Evolutionary conservation across 2,113 vertebrate species (phyloP).

Genomic region (Martes martes): DNA sequence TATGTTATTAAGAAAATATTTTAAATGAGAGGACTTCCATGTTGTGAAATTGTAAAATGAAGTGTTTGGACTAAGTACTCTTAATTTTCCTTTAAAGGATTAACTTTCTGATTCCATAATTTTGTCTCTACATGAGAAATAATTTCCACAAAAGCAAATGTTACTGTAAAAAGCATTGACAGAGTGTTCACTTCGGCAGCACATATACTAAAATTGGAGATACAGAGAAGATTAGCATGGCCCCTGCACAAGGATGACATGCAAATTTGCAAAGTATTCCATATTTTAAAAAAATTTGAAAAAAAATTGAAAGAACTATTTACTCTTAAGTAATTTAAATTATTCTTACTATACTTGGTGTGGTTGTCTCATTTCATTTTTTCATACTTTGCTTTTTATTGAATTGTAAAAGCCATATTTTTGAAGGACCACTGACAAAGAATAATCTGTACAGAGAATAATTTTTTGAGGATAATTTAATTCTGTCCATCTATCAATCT

Average conservation of each 20-base stretch:
- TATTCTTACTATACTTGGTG: neutral
- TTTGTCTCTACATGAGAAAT: neutral
- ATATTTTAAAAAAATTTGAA: no score
- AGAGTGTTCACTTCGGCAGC: neutral
- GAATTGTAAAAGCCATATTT: neutral
- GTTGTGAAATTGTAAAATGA: neutral
- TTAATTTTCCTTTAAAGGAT: neutral
- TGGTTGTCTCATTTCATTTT: neutral
- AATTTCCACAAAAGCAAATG: neutral
- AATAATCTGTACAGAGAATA: neutral
- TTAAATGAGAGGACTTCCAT: neutral
- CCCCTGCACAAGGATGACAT: no score
- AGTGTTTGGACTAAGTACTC: neutral
- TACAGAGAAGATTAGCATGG: no score
- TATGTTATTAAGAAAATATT: neutral
- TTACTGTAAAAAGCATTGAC: neutral
- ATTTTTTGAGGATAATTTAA: neutral
- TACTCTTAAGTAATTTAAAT: neutral
- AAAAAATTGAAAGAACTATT: neutral
- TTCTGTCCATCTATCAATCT: neutral
- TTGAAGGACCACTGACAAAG: neutral
- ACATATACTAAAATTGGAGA: no score
- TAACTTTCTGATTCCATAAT: neutral
- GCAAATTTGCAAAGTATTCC: no score
- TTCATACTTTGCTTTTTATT: neutral